A percentile compares a stretch with the other conserved stretches of the same genome.
Evolutionary conservation across 2,888 invertebrate species (phyloP).

Genomic region (Boloria euphrosyne): DNA sequence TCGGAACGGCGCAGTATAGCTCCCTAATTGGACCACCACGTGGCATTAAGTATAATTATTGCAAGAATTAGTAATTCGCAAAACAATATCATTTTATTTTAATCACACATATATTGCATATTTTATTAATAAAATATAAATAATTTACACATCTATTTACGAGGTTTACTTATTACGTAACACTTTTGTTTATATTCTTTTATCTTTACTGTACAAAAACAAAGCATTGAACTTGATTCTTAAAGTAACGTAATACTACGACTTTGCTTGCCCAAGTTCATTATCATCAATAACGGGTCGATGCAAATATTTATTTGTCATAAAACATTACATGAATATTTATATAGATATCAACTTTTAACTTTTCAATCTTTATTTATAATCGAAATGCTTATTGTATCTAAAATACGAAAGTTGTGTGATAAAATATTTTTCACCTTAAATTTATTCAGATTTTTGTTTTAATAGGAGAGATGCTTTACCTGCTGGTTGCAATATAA

Average conservation of each 20-base stretch:
- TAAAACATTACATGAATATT: too few species aligned
- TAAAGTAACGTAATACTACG: background rate
- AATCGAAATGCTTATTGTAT: too few species aligned
- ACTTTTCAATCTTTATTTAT: too few species aligned
- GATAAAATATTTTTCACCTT: too few species aligned
- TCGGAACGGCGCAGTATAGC: conserved; percentile 37
- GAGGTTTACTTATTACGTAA: conserved; percentile 3
- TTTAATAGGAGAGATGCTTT: too few species aligned
- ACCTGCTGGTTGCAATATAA: too few species aligned
- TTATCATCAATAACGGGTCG: too few species aligned
- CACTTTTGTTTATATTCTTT: background rate
- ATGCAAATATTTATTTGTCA: too few species aligned
- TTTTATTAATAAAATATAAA: conserved; percentile 14
- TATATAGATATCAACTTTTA: too few species aligned
- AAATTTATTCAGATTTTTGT: too few species aligned
- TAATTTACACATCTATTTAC: background rate
- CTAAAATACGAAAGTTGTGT: too few species aligned
- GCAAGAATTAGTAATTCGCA: conserved; percentile 23
- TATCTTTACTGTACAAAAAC: background rate
- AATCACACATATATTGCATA: conserved; percentile 8
- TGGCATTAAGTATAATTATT: conserved; percentile 28
- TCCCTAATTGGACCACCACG: conserved; percentile 35
- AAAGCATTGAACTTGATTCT: background rate
- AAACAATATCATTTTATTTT: conserved; percentile 15
- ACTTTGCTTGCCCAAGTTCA: too few species aligned